A percentile compares a stretch with the other conserved stretches of the same genome.
Evolutionary conservation across 2,797 vertebrate species (phyloP).

Genomic region (Menidia menidia): DNA sequence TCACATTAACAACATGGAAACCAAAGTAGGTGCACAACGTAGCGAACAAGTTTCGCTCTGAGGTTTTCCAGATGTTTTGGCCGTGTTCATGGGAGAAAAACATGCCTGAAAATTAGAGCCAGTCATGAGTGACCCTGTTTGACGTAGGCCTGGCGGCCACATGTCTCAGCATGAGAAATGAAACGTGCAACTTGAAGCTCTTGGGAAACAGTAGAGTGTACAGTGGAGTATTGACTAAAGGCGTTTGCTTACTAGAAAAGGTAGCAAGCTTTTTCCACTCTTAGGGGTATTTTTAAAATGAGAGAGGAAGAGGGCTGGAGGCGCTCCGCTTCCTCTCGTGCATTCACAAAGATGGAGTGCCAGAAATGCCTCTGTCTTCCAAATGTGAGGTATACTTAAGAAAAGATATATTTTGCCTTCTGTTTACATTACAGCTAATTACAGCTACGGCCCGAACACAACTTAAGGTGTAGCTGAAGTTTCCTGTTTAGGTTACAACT

Average conservation of each 20-base stretch:
- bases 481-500: conserved; percentile 64
- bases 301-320: conserved; percentile 23
- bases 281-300: conserved; percentile 41
- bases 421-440: background rate
- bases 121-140: background rate
- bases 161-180: conserved; percentile 27
- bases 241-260: conserved; percentile 14
- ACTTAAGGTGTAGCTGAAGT: conserved; percentile 45
- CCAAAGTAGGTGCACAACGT: background rate
- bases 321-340: conserved; percentile 38
- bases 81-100: background rate
- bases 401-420: conserved; percentile 48
- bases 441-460: conserved; percentile 21
- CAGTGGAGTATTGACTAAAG: background rate
- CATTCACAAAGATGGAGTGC: conserved; percentile 40
- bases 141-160: conserved; percentile 12
- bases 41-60: background rate
- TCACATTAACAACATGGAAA: background rate
- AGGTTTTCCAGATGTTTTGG: background rate
- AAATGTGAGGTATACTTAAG: conserved; percentile 28
- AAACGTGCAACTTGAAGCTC: conserved; percentile 11
- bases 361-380: conserved; percentile 28
- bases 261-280: conserved; percentile 5
- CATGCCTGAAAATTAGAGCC: background rate
- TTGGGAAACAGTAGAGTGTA: background rate